Percentiles rank a stretch among this genome's conserved stretches.
Conservation (phyloP, 2,113 vertebrate genomes). For the Cyprinus carpio region DNA sequence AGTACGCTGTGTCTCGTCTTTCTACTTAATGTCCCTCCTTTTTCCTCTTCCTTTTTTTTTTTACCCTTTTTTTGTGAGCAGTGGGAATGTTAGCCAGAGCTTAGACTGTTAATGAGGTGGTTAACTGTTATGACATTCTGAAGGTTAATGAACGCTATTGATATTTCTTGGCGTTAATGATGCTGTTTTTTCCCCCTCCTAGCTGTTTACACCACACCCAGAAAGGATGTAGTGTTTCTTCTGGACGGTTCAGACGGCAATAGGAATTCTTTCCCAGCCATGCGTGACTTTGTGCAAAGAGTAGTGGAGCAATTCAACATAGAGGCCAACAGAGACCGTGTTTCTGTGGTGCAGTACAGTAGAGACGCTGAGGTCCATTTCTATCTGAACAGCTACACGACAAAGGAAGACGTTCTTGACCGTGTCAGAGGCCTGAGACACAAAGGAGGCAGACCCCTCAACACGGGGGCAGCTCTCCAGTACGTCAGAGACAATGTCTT, state of each 20-base stretch:
- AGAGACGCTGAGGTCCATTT: constrained; percentile 48
- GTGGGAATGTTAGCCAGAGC: neutral
- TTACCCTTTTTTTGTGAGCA: neutral
- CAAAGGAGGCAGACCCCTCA: constrained; percentile 63
- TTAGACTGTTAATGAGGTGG: neutral
- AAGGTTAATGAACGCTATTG: neutral
- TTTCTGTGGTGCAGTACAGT: constrained; percentile 67
- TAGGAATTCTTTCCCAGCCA: constrained; percentile 51
- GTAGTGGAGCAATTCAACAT: no score
- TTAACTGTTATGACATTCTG: neutral
- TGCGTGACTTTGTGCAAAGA: constrained; percentile 67
- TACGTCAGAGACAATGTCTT: constrained; percentile 67
- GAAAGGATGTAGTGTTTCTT: constrained; percentile 60
- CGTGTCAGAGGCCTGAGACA: constrained; percentile 62
- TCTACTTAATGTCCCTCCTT: neutral
- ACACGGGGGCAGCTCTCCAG: constrained; percentile 67
- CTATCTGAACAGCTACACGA: constrained; percentile 65
- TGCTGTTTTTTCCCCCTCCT: neutral
- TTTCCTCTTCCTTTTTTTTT: no score
- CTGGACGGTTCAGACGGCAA: constrained; percentile 71
- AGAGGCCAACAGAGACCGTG: no score
- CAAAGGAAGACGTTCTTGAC: constrained; percentile 55
- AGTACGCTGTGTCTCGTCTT: no score
- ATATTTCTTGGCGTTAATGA: neutral
- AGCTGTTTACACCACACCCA: neutral